A percentile compares a stretch with the other conserved stretches of the same genome.
These are phyloP conservation scores for Sciurus vulgaris DNA, from an alignment of 2,797 vertebrate species.

Conservation along the genomic window DNA sequence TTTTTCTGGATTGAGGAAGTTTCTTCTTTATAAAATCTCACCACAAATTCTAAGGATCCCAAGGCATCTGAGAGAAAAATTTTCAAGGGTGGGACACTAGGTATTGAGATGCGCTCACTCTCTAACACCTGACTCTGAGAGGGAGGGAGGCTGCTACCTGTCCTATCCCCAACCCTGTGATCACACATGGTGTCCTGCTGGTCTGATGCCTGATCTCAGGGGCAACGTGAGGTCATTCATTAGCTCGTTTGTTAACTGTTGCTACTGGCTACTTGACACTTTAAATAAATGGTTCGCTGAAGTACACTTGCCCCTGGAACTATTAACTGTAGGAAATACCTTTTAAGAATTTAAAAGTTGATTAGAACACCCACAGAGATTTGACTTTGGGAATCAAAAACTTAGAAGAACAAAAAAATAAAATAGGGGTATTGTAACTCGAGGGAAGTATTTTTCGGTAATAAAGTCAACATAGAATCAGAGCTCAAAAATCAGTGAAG, in stretches of 20 bases:
- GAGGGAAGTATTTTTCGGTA: constrained; percentile 53
- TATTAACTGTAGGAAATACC: constrained; percentile 8
- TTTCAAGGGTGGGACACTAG: background rate
- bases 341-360: constrained; percentile 52
- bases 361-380: background rate
- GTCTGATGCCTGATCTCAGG: background rate
- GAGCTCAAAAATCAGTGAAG: constrained; percentile 28
- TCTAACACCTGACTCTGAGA: background rate
- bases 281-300: background rate
- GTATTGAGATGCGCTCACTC: background rate
- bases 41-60: background rate
- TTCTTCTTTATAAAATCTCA: constrained; percentile 24
- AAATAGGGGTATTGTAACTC: constrained; percentile 21
- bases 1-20: background rate
- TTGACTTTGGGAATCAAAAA: background rate
- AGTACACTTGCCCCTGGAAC: background rate
- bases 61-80: background rate
- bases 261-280: background rate
- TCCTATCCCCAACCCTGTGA: accelerated
- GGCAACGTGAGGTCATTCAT: background rate
- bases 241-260: background rate
- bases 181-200: background rate
- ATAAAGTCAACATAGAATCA: constrained; percentile 48
- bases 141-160: accelerated
- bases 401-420: background rate